Conservation (phyloP, 2,113 vertebrate species). For the Cebidichthys violaceus region DNA sequence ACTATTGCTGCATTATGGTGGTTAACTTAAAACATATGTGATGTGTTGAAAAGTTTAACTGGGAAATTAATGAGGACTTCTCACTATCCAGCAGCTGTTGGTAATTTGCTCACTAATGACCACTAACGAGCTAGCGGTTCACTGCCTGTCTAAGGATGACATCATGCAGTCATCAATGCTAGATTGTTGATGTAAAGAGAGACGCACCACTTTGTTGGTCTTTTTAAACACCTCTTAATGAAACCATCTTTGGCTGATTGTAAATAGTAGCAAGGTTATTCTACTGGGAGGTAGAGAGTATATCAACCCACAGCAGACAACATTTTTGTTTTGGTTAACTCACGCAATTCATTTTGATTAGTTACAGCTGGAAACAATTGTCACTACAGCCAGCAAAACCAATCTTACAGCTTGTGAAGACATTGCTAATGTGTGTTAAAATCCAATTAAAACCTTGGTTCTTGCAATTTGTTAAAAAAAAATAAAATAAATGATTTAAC, state of each 20-base stretch:
- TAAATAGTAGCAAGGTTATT: neutral
- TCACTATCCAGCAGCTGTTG: conserved; percentile 5
- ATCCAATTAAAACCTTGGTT: neutral
- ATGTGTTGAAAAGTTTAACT: neutral
- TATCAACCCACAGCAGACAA: neutral
- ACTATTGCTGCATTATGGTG: neutral
- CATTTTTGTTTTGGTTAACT: neutral
- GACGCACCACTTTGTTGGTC: too few relatives aligned
- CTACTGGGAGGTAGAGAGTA: neutral
- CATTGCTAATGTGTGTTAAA: neutral
- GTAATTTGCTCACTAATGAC: conserved; percentile 9
- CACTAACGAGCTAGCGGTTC: conserved; percentile 12
- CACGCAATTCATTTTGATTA: neutral
- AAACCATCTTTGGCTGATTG: neutral
- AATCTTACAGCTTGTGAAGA: neutral
- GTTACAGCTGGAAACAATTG: neutral
- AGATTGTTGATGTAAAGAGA: neutral
- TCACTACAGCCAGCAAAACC: neutral
- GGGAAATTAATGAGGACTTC: neutral
- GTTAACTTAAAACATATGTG: neutral
- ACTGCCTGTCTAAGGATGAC: neutral
- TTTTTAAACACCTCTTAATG: neutral
- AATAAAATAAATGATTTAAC: neutral
- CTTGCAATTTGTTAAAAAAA: neutral
- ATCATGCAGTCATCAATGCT: neutral